A percentile compares a stretch with the other conserved stretches of the same genome.
These are phyloP conservation scores for Meandrina meandrites DNA, from an alignment of 92 coral and sea anemone species.

Conservation along the genomic window DNA sequence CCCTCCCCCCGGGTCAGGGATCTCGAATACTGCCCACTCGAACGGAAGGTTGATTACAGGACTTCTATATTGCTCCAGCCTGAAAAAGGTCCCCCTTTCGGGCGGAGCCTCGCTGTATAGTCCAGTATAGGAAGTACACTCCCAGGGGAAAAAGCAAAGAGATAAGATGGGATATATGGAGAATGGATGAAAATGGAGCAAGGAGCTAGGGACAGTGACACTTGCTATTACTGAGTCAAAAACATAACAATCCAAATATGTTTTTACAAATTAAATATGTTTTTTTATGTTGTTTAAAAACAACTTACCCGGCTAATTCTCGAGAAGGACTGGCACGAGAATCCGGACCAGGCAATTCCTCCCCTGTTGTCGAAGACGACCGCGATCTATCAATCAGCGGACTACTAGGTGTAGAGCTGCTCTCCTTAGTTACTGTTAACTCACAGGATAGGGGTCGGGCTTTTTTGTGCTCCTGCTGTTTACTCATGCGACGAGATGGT, in stretches of 20 bases:
- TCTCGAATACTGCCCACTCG: no score
- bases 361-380: constrained; percentile 37
- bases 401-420: constrained; percentile 29
- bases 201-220: no score
- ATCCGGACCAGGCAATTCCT: constrained; percentile 13
- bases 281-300: no score
- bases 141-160: no score
- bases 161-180: neutral
- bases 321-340: constrained; percentile 31
- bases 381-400: constrained; percentile 51
- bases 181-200: neutral
- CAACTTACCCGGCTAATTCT: constrained; percentile 31
- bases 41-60: no score
- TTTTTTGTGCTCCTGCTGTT: constrained; percentile 27
- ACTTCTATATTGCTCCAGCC: no score
- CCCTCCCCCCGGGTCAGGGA: no score
- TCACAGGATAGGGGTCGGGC: constrained; percentile 31
- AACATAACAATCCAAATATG: neutral
- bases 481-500: constrained; percentile 26
- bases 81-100: no score
- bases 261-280: no score
- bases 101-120: no score
- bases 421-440: constrained; percentile 24
- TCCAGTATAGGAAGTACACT: no score
- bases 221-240: neutral